These are phyloP conservation scores for Addax nasomaculatus DNA, from an alignment of 2,113 vertebrate species.

Conservation along the genomic window DNA sequence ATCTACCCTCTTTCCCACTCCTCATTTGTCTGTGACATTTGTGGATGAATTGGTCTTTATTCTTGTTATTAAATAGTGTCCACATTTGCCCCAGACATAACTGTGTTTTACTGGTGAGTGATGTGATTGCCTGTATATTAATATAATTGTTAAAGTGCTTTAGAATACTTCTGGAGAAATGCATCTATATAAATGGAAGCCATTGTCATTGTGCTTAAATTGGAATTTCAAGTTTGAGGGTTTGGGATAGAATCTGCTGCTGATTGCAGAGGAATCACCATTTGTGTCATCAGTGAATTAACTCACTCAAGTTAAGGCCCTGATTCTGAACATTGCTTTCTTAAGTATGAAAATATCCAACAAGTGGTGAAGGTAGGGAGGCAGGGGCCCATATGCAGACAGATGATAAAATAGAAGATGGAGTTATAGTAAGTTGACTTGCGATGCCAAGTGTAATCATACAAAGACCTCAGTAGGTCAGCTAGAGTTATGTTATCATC, in stretches of 20 bases:
- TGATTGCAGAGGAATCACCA: background rate
- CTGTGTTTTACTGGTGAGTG: background rate
- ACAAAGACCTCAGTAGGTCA: background rate
- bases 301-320: background rate
- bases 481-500: background rate
- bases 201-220: slow-evolving; percentile 2
- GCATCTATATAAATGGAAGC: slow-evolving; percentile 10
- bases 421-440: background rate
- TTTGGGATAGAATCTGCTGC: background rate
- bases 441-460: background rate
- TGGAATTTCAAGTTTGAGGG: slow-evolving; percentile 47
- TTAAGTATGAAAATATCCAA: background rate
- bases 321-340: background rate
- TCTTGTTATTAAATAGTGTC: slow-evolving; percentile 47
- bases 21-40: background rate
- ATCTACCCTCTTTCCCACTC: background rate
- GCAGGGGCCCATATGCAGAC: background rate
- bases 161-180: slow-evolving; percentile 20
- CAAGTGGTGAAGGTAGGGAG: background rate
- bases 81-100: background rate
- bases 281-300: background rate
- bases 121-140: slow-evolving; percentile 3
- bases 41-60: background rate
- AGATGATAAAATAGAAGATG: background rate
- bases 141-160: slow-evolving; percentile 5